Conservation (phyloP, 1,140 invertebrate genomes). For the Hydropsyche tenuis region DNA sequence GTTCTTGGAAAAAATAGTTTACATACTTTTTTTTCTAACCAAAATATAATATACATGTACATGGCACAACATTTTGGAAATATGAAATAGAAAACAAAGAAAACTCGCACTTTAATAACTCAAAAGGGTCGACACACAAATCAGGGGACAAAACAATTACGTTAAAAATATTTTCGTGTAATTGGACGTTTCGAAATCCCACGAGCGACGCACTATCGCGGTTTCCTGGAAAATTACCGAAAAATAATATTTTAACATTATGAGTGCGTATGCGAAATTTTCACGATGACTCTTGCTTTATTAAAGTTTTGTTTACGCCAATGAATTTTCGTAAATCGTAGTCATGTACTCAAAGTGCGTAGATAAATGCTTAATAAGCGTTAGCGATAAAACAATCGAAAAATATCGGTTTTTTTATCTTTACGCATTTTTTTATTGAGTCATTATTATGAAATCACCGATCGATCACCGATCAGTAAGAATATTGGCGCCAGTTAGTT, state of each 20-base stretch:
- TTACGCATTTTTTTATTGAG: too few species aligned
- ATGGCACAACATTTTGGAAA: not conserved
- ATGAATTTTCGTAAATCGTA: not conserved
- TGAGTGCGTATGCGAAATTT: not conserved
- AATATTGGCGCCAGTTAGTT: too few species aligned
- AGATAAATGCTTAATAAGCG: too few species aligned
- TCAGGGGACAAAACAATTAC: not conserved
- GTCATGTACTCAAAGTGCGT: too few species aligned
- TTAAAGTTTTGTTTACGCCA: not conserved
- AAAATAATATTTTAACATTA: not conserved
- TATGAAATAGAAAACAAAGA: not conserved
- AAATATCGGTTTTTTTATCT: too few species aligned
- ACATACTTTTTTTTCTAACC: not conserved
- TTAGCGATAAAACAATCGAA: too few species aligned
- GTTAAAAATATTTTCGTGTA: slow-evolving; percentile 11
- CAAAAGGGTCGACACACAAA: not conserved
- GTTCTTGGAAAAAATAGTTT: not conserved
- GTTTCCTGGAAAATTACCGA: not conserved
- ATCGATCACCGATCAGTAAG: too few species aligned
- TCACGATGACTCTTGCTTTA: not conserved
- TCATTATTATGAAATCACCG: too few species aligned
- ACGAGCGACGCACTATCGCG: not conserved
- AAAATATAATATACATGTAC: not conserved
- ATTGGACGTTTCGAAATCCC: not conserved
- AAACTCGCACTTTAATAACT: not conserved